phyloP scores from a whole-genome alignment of 2,797 vertebrate species.

The Anguilla marmorata region DNA sequence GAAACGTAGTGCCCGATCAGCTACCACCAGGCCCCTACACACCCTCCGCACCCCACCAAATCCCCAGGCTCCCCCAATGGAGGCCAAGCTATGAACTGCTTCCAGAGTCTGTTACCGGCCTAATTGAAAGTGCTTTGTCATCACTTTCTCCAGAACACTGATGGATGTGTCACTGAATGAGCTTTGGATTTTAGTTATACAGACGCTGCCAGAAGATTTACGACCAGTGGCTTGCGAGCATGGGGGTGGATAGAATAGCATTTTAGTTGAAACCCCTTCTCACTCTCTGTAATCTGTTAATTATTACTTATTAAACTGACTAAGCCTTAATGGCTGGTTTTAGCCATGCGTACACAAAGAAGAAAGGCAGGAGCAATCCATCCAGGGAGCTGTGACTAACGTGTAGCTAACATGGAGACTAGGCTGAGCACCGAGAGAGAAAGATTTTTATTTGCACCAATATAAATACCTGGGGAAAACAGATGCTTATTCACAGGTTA shows the following conservation, averaged over 20 bases:
- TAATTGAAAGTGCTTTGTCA: conserved; percentile 89
- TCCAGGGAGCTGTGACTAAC: background rate
- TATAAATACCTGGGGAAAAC: background rate
- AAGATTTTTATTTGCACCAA: background rate
- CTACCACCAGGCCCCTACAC: conserved; percentile 55
- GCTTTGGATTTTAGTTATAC: conserved; percentile 91
- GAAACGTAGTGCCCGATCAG: conserved; percentile 71
- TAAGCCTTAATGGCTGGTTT: background rate
- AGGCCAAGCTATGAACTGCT: conserved; percentile 76
- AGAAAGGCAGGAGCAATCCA: background rate
- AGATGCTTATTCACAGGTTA: background rate
- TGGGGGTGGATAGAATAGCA: conserved; percentile 71
- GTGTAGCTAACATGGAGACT: background rate
- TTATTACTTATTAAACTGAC: conserved; percentile 69
- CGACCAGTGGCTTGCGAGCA: conserved; percentile 78
- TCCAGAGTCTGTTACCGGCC: conserved; percentile 80
- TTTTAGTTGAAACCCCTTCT: conserved; percentile 70
- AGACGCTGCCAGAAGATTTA: conserved; percentile 82
- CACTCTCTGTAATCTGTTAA: conserved; percentile 68
- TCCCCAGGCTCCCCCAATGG: conserved; percentile 38
- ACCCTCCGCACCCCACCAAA: conserved; percentile 43
- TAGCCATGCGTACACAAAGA: background rate
- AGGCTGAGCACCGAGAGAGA: background rate
- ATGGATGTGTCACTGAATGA: conserved; percentile 92
- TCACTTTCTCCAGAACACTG: conserved; percentile 87